These are phyloP conservation scores for Pissodes strobi DNA, from an alignment of 1,140 invertebrate species.

Conservation along the genomic window DNA sequence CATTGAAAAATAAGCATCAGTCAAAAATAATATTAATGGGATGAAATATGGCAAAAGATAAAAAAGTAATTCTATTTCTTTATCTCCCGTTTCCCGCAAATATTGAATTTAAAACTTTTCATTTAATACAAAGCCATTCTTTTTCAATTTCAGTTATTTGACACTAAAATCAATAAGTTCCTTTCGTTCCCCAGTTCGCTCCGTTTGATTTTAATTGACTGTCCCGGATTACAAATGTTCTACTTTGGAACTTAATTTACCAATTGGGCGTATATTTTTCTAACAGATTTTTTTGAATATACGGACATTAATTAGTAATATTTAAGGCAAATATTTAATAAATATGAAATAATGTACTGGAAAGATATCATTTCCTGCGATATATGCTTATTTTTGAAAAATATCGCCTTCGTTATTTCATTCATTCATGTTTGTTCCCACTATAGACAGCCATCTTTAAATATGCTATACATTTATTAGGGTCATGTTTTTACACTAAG, in stretches of 20 bases:
- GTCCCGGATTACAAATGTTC: conserved; percentile 24
- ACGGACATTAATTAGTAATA: too few species aligned
- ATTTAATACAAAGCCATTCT: conserved; percentile 22
- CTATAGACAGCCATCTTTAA: too few species aligned
- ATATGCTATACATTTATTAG: too few species aligned
- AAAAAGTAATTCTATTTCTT: conserved; percentile 15
- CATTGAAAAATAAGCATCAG: not conserved
- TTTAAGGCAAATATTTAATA: too few species aligned
- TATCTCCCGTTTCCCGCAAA: conserved; percentile 25
- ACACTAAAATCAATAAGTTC: conserved; percentile 26
- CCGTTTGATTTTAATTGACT: conserved; percentile 28
- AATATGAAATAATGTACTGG: too few species aligned
- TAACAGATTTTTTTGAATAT: too few species aligned
- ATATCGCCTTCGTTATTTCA: not conserved
- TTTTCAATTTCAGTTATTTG: conserved; percentile 18
- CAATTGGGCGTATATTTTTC: too few species aligned
- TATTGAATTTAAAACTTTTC: conserved; percentile 29
- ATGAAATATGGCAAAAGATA: conserved; percentile 23
- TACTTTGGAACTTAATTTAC: conserved; percentile 12
- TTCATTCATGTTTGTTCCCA: too few species aligned
- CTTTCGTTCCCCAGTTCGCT: conserved; percentile 19
- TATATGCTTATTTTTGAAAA: too few species aligned
- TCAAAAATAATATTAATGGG: conserved; percentile 15
- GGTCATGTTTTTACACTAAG: too few species aligned
- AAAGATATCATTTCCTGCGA: too few species aligned